Percentiles rank a stretch among this genome's conserved stretches.
Conservation (phyloP, 2,113 vertebrate species). For the Prolemur simus region DNA sequence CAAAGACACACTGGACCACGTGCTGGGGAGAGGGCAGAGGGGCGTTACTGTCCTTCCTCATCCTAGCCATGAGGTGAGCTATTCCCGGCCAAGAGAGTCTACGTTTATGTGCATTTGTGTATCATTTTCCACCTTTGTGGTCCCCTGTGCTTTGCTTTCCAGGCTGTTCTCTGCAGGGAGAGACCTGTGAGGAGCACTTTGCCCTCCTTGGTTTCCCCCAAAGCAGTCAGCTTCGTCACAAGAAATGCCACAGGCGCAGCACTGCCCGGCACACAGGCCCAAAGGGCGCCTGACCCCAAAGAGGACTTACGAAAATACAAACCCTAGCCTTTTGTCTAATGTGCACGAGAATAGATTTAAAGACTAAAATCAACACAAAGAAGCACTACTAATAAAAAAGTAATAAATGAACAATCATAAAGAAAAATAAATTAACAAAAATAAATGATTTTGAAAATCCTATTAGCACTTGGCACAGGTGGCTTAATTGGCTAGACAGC, state of each 20-base stretch:
- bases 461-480: not conserved
- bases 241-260: not conserved
- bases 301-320: not conserved
- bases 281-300: not conserved
- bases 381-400: not conserved
- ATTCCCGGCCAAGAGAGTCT: not conserved
- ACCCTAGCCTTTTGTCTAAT: not conserved
- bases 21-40: slow-evolving; percentile 85
- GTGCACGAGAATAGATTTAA: not conserved
- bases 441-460: not conserved
- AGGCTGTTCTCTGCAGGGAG: not conserved
- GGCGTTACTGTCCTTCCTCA: not conserved
- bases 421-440: not conserved
- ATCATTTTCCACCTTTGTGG: not conserved
- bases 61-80: not conserved
- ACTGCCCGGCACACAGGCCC: not conserved
- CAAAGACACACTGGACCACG: slow-evolving; percentile 98
- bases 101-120: too few relatives aligned
- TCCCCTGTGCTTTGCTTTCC: not conserved
- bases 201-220: not conserved
- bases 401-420: not conserved
- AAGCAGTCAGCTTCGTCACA: not conserved
- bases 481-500: not conserved
- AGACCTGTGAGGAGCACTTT: not conserved
- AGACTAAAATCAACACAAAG: not conserved